Evolutionary conservation across 1,140 invertebrate genomes (phyloP), one percentile per base, ranked within the genome.

Genomic region (Rhyzopertha dominica): DNA sequence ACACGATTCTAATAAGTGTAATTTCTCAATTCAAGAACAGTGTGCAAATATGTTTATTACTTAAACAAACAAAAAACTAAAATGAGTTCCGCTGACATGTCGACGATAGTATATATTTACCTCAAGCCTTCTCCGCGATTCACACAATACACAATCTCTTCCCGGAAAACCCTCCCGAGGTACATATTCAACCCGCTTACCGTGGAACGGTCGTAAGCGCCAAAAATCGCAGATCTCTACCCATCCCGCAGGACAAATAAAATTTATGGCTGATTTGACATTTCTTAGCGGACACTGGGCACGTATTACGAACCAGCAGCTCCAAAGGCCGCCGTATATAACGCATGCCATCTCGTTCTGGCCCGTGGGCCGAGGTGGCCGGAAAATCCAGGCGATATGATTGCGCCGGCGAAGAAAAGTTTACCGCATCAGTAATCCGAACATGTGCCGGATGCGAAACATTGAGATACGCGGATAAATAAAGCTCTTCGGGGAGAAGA

Each of bases 211-310:
- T 30, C 40, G 43, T 47, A 51, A 47, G 31, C 25, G 31, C 38
- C 44, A 45, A 51, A 47, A 47, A 43, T 43, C 63, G 58, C 60
- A 45, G 52, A 48, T 42, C 36, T 38, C 40, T 18, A 56, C 41
- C 39, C 50, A 36, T 59, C 63, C 58, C 62, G 47, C 46, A 55
- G 67, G 67, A 65, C 67, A 68, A 65, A 70, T 70, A 70, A 71
- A 73, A 74, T 73, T 71, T 73, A 74, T 71, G 68, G 70, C 67
- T 65, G 63, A 66, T 66, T 66, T 67, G 63, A 68, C 63, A 64
- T 59, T 66, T 66, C 59, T 60, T 51, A 43, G 44, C 55, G 49
- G 47, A 50, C 50, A 36, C 51, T 43, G 42, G 55, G 50, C 49
- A 56, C 55, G 53, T 51, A 56, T 58, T n/a, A 58, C 54, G 50